Evolutionary conservation across 2,888 invertebrate species (phyloP).

Genomic region (Arctia plantaginis): DNA sequence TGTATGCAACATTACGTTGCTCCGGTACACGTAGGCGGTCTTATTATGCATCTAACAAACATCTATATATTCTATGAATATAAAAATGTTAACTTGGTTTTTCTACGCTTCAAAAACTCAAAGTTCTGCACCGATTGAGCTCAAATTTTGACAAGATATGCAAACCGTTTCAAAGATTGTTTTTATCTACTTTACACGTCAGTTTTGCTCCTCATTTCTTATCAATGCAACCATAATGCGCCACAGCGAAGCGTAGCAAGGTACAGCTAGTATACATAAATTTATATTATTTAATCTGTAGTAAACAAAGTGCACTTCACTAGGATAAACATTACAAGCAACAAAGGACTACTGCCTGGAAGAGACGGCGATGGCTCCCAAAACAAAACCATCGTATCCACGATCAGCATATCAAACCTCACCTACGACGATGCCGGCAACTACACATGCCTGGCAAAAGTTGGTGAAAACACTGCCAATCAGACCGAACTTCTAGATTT

Average conservation of each 20-base stretch:
- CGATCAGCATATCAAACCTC: conserved; percentile 63
- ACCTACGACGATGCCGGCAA: conserved; percentile 68
- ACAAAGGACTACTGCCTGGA: conserved; percentile 45
- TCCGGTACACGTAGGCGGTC: background rate
- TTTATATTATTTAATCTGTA: too few relatives aligned
- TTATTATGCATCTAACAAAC: background rate
- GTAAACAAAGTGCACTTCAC: background rate
- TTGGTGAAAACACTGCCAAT: conserved; percentile 48
- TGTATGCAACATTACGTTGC: background rate
- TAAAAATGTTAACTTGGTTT: too few relatives aligned
- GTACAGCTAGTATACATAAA: too few relatives aligned
- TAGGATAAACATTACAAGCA: conserved; percentile 62
- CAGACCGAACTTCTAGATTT: conserved; percentile 58
- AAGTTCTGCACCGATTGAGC: too few relatives aligned
- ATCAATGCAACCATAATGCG: too few relatives aligned
- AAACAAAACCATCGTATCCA: conserved; percentile 59
- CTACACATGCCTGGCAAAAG: conserved; percentile 68
- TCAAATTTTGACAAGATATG: too few relatives aligned
- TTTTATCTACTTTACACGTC: too few relatives aligned
- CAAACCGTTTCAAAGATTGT: too few relatives aligned
- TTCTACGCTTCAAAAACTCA: too few relatives aligned
- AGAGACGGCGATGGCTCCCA: conserved; percentile 63
- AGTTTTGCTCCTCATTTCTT: too few relatives aligned
- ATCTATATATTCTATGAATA: background rate
- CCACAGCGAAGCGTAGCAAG: too few relatives aligned